Evolutionary conservation across 2,113 vertebrate genomes (phyloP).

Genomic region (Phrynosoma blainvillii): DNA sequence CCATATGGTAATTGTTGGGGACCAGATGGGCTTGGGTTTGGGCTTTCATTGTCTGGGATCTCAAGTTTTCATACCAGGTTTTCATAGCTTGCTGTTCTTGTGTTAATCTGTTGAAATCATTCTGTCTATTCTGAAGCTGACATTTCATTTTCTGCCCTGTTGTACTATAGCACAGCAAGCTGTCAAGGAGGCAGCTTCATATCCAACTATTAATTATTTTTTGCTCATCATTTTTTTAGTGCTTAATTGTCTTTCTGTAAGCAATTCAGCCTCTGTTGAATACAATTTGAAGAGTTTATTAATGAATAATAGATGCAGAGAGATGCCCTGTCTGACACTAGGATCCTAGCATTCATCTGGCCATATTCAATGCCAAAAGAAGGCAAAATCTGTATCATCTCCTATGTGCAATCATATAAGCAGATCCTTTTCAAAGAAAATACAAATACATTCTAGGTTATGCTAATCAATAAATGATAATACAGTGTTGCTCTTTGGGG

Average conservation of each 20-base stretch:
- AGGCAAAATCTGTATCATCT: background rate
- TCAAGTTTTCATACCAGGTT: constrained; percentile 42
- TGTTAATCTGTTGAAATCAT: constrained; percentile 58
- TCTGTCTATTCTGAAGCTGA: constrained; percentile 54
- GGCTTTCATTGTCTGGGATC: constrained; percentile 41
- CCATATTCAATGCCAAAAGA: background rate
- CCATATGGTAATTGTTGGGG: fast-evolving
- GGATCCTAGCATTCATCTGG: background rate
- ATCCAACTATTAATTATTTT: constrained; percentile 63
- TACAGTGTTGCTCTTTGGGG: too few species aligned
- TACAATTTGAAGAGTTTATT: constrained; percentile 33
- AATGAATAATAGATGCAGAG: background rate
- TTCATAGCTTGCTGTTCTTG: constrained; percentile 50
- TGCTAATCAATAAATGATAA: background rate
- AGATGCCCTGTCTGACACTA: background rate
- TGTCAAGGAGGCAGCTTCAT: constrained; percentile 44
- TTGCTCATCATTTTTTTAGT: constrained; percentile 20
- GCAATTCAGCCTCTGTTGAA: constrained; percentile 51
- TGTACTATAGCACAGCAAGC: constrained; percentile 63
- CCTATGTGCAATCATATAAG: background rate
- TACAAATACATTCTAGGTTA: background rate
- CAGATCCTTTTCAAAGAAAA: background rate
- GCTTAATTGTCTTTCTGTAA: background rate
- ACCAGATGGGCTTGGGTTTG: constrained; percentile 35
- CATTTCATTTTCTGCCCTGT: constrained; percentile 38